Percentiles rank a stretch among this genome's conserved stretches.
Evolutionary conservation across 2,113 vertebrate species (phyloP).

Genomic region (Pangasianodon gigas): DNA sequence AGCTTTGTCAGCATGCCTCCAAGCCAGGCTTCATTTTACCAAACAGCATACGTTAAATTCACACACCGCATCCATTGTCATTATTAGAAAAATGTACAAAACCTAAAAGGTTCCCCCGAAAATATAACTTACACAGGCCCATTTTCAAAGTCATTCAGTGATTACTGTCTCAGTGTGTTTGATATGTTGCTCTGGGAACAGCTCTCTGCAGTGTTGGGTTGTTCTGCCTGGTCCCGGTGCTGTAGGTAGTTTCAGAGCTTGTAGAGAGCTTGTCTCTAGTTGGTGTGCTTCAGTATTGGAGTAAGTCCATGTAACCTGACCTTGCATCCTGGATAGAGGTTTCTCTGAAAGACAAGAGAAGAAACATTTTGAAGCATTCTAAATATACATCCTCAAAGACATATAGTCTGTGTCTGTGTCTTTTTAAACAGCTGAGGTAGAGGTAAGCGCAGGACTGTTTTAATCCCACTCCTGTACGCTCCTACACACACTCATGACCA

Average conservation of each 20-base stretch:
- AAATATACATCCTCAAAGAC: not conserved
- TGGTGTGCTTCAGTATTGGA: conserved; percentile 41
- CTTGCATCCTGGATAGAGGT: not conserved
- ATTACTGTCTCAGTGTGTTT: not conserved
- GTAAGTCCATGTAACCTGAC: conserved; percentile 1
- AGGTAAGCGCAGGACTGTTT: not conserved
- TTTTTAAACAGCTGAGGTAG: not conserved
- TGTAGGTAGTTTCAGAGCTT: conserved; percentile 40
- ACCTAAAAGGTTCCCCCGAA: conserved; percentile 20
- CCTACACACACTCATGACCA: not conserved
- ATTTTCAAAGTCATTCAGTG: not conserved
- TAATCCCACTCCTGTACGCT: not conserved
- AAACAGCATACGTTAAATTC: not conserved
- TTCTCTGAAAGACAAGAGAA: not conserved
- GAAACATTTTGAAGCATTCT: not conserved
- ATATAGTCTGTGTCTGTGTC: not conserved
- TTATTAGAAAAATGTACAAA: conserved; percentile 52
- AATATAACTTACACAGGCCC: not conserved
- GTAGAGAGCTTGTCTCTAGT: not conserved
- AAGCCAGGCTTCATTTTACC: not conserved
- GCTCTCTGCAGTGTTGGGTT: not conserved
- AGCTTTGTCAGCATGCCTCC: conserved; percentile 23
- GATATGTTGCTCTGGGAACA: conserved; percentile 2
- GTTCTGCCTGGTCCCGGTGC: not conserved
- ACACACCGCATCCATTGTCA: conserved; percentile 4